Conservation (phyloP, 2,888 invertebrate species). For the Heliconius ismenius region DNA sequence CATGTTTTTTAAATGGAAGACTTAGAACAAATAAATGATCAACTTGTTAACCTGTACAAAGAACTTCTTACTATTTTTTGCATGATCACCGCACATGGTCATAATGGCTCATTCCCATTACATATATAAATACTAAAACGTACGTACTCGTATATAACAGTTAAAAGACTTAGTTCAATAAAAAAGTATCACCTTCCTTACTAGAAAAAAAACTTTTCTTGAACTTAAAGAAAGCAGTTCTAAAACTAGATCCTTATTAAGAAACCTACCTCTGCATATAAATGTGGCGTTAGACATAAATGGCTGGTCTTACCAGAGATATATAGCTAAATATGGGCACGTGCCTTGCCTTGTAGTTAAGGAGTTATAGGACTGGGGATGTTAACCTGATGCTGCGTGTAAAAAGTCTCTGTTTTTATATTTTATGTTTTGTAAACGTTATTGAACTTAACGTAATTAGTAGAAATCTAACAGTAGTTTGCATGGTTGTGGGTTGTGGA, state of each 20-base stretch:
- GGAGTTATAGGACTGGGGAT: not conserved
- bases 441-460: not conserved
- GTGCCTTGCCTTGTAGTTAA: constrained; percentile 17
- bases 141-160: not conserved
- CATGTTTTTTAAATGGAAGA: too few species aligned
- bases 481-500: too few species aligned
- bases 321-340: constrained; percentile 11
- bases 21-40: not conserved
- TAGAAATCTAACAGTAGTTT: too few species aligned
- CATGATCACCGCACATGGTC: not conserved
- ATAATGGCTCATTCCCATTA: constrained; percentile 6
- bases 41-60: not conserved
- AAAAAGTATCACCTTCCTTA: not conserved
- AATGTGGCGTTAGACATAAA: constrained; percentile 5
- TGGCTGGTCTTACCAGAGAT: constrained; percentile 4
- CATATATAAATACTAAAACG: not conserved
- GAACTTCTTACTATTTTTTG: not conserved
- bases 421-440: not conserved
- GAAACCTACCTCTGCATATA: not conserved
- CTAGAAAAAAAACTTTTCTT: constrained; percentile 7
- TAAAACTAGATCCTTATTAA: constrained; percentile 14
- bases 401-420: not conserved
- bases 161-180: constrained; percentile 3
- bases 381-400: not conserved
- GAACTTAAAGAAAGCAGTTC: constrained; percentile 20